Conservation (phyloP, 2,113 vertebrate species). For the Pluvialis apricaria region DNA sequence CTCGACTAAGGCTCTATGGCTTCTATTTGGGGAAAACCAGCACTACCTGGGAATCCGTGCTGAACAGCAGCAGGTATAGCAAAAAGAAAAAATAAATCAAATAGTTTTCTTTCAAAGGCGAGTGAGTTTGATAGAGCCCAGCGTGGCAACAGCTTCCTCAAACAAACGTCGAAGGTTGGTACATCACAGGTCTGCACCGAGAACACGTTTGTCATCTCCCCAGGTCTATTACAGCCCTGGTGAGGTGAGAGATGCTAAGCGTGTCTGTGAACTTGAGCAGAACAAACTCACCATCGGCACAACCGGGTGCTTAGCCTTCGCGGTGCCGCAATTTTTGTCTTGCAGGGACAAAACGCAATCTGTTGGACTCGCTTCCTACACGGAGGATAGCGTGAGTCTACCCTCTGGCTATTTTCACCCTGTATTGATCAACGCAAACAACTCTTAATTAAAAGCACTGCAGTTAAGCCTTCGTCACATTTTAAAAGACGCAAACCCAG, state of each 20-base stretch:
- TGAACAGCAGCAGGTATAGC: background rate
- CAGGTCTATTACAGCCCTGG: background rate
- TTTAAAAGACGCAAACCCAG: background rate
- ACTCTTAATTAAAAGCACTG: background rate
- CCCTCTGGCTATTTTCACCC: background rate
- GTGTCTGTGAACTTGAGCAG: accelerated
- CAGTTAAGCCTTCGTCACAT: background rate
- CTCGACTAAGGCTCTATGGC: no score
- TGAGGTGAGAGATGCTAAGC: background rate
- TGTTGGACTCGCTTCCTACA: background rate
- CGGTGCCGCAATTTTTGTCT: background rate
- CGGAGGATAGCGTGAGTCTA: background rate
- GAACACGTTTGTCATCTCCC: background rate
- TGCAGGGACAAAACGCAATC: background rate
- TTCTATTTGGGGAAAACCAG: background rate
- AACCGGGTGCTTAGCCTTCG: background rate
- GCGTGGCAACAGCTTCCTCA: background rate
- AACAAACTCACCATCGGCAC: background rate
- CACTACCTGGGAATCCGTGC: background rate
- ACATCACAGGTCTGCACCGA: background rate
- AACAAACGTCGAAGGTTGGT: background rate
- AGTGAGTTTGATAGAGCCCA: background rate
- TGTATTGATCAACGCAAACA: background rate
- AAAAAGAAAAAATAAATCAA: background rate
- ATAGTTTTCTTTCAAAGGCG: background rate